Base-by-base conservation (phyloP, 2,888 invertebrate genomes). In the Thymelicus sylvestris region DNA sequence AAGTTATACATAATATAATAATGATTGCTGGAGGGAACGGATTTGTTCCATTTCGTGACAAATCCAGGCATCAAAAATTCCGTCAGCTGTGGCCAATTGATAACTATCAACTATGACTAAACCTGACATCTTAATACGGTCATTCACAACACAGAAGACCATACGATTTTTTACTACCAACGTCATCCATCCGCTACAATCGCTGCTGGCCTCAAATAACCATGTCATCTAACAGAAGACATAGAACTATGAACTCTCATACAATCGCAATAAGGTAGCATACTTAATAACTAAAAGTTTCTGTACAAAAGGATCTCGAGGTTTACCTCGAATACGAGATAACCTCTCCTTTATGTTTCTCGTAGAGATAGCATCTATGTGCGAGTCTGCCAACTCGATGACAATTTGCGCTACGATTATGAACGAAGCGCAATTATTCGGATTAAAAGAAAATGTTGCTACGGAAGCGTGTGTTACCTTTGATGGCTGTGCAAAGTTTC, bases 311-410 rank as follows among this genome's bases (percentile, higher is more conserved):
- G 50, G 15, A 52, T 52, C 50, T 52, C 50, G 50, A 52, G 50
- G 50, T 52, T 52, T 52, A 52, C 50, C 50, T 52, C 50, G 50
- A 7, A 19, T 13, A 19, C 19, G 50, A 15, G 66, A 67, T 39
- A 66, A 6, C 48, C 59, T 67, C 60, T 48, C 57, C 48, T 60
- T 60, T 67, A 67, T 60, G 60, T 60, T 50, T 67, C 48, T 47
- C 31, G 47, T 55, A 55, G 41, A 62, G 44, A 55, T 41, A 38
- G 31, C 31, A 80, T 78, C 74, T 77, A 74, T 74, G 77, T 76
- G 78, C 74, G 75, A 75, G 74, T 78, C 76, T 77, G 79, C 79
- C 79, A 78, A 77, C 76, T 76, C 74, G 72, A 78, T 77, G 76
- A 75, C 76, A 75, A 77, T 75, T 75, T 77, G 75, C 74, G 69